Evolutionary conservation across 2,113 vertebrate genomes (phyloP), one percentile per base, ranked within the genome.

Genomic region (Tragelaphus strepsiceros): DNA sequence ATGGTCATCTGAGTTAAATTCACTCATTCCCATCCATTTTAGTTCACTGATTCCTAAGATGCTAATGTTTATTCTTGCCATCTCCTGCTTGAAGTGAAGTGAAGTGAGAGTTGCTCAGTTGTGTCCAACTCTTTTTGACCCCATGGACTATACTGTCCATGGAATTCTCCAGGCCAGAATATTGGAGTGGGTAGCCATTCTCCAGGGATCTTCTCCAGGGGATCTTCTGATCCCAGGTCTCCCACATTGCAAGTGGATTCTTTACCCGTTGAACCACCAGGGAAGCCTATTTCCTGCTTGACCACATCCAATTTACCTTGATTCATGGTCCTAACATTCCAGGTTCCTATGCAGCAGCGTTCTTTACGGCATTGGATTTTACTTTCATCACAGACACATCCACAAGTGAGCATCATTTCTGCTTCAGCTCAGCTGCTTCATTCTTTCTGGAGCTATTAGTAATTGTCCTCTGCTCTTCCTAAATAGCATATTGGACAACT

Each of bases 221-320:
- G n/a, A 13, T 39, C n/a, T 12, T 39, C 67, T 71, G n/a, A n/a
- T 19, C 32, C 62, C 62, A 67, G 62, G 32, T 67, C 15, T 67
- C 32, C 3, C 4, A 0, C 16, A 2, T 22, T 39, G 5, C n/a
- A 71, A 19, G 5, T 71, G 19, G n/a, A 12, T 22, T 71, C 67
- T 71, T 71, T 39, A 22, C 19, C n/a, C 2, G 0, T 10, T 71
- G n/a, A 71, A 5, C 2, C 67, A 71, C 67, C 67, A 71, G 10
- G 64, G 5, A 71, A 71, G 67, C 67, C 19, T n/a, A 39, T 71
- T 35, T 71, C 10, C 67, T 71, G 67, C n/a, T 39, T 71, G 67
- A 39, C 19, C 10, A 22, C 67, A 13, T 12, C n/a, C 64, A 71
- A 3, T 22, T 71, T 71, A 71, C 67, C 21, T 74, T 74, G 35